A percentile compares a stretch with the other conserved stretches of the same genome.
Conservation (phyloP, 2,797 vertebrate genomes). For the Mycteria americana region DNA sequence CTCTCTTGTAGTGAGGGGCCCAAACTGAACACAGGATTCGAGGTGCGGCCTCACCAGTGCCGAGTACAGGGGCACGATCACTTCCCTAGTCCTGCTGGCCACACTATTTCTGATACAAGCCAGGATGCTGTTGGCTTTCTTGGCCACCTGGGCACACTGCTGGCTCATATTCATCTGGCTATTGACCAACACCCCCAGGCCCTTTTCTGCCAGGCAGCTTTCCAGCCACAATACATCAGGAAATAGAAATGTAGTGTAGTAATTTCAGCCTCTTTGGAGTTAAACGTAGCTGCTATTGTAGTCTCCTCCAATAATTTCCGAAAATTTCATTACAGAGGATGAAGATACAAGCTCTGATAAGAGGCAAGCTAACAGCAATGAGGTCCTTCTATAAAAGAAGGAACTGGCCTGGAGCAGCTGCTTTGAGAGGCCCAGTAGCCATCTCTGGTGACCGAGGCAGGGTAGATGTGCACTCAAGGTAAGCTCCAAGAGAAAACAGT, state of each 20-base stretch:
- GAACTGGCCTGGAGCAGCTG: background rate
- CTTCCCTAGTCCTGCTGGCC: background rate
- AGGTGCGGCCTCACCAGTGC: too few species aligned
- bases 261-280: background rate
- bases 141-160: background rate
- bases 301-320: background rate
- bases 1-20: too few species aligned
- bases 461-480: background rate
- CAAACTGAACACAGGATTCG: too few species aligned
- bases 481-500: background rate
- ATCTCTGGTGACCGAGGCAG: background rate
- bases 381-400: background rate
- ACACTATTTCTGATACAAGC: background rate
- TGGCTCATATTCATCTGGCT: background rate
- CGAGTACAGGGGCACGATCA: too few species aligned
- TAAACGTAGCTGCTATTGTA: background rate
- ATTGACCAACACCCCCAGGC: rapidly evolving
- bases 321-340: background rate
- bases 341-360: background rate
- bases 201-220: background rate
- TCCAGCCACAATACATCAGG: background rate
- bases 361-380: background rate
- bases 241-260: background rate
- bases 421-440: background rate
- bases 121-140: background rate